Conservation (phyloP, 2,797 vertebrate genomes). For the Phrynocephalus vlangalii region DNA sequence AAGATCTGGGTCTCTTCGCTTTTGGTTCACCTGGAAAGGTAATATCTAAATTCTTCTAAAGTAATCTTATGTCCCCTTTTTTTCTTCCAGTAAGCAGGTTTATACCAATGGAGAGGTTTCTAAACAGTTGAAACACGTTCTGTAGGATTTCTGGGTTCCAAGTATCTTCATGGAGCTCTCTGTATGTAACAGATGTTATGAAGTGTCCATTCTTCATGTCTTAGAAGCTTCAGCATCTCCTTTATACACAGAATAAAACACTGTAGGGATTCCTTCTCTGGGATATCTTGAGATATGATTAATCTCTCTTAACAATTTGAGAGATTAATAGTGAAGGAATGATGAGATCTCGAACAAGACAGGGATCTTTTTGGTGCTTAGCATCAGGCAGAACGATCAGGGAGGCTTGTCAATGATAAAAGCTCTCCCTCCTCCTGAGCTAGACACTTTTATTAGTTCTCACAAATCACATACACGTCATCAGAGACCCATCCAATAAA, state of each 20-base stretch:
- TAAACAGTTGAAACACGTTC: neutral
- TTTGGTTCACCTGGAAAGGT: constrained; percentile 90
- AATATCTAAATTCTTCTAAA: constrained; percentile 45
- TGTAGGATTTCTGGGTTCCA: neutral
- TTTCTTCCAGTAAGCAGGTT: neutral
- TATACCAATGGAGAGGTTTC: neutral
- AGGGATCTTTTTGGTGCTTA: no score
- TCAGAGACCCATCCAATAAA: no score
- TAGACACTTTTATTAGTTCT: no score
- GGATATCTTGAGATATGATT: no score
- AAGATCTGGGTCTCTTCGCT: constrained; percentile 89
- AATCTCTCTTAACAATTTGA: no score
- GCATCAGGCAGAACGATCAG: no score
- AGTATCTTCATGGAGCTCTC: neutral
- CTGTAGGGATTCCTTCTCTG: no score
- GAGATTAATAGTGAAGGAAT: no score
- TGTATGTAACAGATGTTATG: neutral
- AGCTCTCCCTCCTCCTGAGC: no score
- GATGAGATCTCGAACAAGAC: no score
- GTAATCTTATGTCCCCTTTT: neutral
- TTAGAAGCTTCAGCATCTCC: neutral
- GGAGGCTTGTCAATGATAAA: no score
- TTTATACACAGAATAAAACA: neutral
- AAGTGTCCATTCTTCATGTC: neutral
- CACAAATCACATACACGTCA: no score